A percentile compares a stretch with the other conserved stretches of the same genome.
Evolutionary conservation across 1,140 invertebrate species (phyloP).

Genomic region (Brachionus rotundiformis): DNA sequence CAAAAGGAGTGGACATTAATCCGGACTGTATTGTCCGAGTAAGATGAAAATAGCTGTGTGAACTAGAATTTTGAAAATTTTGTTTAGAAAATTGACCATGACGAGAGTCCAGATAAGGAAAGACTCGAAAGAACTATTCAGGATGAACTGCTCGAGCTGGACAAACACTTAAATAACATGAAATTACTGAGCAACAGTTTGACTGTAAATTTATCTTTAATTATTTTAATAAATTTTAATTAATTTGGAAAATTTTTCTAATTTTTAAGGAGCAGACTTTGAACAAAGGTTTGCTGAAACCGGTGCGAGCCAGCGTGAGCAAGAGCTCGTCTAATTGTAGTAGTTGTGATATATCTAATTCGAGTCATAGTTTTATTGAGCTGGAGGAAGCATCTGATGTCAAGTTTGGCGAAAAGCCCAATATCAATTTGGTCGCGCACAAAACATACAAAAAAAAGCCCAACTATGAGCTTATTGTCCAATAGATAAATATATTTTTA

Average conservation of each 20-base stretch:
- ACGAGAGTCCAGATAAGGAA: neutral
- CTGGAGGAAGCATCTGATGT: slow-evolving; percentile 34
- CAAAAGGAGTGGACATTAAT: neutral
- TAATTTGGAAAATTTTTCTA: neutral
- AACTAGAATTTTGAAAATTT: neutral
- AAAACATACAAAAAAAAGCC: slow-evolving; percentile 26
- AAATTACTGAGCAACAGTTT: slow-evolving; percentile 5
- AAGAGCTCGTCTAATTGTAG: slow-evolving; percentile 34
- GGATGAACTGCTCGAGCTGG: slow-evolving; percentile 12
- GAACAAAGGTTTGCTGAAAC: neutral
- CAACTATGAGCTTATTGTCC: slow-evolving; percentile 6
- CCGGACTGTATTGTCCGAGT: neutral
- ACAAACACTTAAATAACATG: slow-evolving; percentile 38
- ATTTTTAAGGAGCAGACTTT: neutral
- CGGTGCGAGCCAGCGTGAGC: neutral
- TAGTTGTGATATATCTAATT: slow-evolving; percentile 30
- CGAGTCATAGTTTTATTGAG: slow-evolving; percentile 45
- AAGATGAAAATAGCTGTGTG: neutral
- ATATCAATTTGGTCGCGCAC: neutral
- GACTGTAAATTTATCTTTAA: neutral
- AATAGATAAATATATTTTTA: neutral
- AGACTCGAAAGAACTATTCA: neutral
- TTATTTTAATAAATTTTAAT: neutral
- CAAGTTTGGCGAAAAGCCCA: slow-evolving; percentile 14
- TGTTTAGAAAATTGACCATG: slow-evolving; percentile 1